These are phyloP conservation scores for Trissolcus basalis DNA, from an alignment of 1,140 invertebrate species.

Conservation along the genomic window DNA sequence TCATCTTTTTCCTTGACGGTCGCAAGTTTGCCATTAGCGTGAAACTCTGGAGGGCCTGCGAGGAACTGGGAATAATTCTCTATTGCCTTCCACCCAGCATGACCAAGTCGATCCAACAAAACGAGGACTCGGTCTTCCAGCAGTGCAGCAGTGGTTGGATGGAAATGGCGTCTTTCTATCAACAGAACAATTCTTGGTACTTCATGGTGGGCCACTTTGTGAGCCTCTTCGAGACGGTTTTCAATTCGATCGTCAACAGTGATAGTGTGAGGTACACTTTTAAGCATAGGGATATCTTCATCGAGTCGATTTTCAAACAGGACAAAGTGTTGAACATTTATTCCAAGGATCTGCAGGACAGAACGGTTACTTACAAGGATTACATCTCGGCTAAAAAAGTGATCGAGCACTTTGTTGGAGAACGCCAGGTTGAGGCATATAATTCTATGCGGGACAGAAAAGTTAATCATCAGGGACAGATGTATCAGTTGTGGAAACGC, in stretches of 20 bases:
- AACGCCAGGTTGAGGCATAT: background rate
- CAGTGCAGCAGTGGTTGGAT: slow-evolving; percentile 4
- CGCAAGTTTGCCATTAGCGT: slow-evolving; percentile 18
- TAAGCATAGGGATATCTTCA: slow-evolving; percentile 12
- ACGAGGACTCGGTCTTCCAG: slow-evolving; percentile 1
- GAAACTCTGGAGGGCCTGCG: slow-evolving; percentile 20
- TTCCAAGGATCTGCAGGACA: background rate
- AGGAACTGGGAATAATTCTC: slow-evolving; percentile 17
- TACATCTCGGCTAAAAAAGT: slow-evolving; percentile 22
- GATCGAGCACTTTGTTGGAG: slow-evolving; percentile 18
- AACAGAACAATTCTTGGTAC: slow-evolving; percentile 7
- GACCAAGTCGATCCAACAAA: background rate
- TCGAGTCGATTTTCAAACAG: background rate
- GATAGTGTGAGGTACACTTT: slow-evolving; percentile 2
- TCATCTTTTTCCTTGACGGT: slow-evolving; percentile 23
- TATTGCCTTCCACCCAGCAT: slow-evolving; percentile 15
- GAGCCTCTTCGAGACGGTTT: slow-evolving; percentile 4
- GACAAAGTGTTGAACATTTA: background rate
- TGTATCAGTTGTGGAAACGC: slow-evolving; percentile 12
- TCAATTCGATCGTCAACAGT: slow-evolving; percentile 3
- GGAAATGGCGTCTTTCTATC: background rate
- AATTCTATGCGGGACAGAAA: background rate
- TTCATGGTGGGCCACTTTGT: slow-evolving; percentile 7
- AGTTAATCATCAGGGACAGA: background rate
- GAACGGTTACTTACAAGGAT: slow-evolving; percentile 12